phyloP scores from a whole-genome alignment of 2,113 vertebrate genomes.

The Pyrgilauda ruficollis region DNA sequence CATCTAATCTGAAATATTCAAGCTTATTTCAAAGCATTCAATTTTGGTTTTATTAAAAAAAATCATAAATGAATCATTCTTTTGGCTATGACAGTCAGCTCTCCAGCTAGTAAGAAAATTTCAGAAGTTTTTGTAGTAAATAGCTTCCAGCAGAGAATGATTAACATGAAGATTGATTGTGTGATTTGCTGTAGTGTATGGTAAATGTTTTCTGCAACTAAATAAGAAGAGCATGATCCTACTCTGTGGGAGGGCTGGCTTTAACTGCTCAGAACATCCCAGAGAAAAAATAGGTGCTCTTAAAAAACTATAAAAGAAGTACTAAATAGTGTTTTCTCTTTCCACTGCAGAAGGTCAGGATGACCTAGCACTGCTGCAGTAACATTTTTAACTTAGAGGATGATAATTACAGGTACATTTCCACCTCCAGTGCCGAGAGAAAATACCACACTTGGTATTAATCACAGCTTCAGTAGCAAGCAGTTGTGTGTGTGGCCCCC shows the following conservation, averaged over 20 bases:
- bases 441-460: neutral
- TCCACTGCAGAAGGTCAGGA: neutral
- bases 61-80: neutral
- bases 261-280: conserved; percentile 15
- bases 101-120: conserved; percentile 36
- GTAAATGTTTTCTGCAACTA: conserved; percentile 43
- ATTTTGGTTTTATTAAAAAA: neutral
- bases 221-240: conserved; percentile 13
- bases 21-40: neutral
- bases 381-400: neutral
- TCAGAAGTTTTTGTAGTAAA: conserved; percentile 49
- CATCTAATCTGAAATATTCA: neutral
- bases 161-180: conserved; percentile 60
- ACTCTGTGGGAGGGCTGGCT: neutral
- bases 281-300: neutral
- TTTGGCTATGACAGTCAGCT: neutral
- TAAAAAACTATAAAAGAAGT: conserved; percentile 3
- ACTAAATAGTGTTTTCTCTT: conserved; percentile 22
- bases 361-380: neutral
- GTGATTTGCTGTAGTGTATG: conserved; percentile 14
- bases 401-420: conserved; percentile 46
- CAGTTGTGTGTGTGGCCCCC: neutral
- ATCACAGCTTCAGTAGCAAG: neutral
- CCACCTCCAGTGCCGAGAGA: neutral
- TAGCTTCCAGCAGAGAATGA: conserved; percentile 60